Evolutionary conservation across 2,797 vertebrate genomes (phyloP).

Genomic region (Falco novaeseelandiae): DNA sequence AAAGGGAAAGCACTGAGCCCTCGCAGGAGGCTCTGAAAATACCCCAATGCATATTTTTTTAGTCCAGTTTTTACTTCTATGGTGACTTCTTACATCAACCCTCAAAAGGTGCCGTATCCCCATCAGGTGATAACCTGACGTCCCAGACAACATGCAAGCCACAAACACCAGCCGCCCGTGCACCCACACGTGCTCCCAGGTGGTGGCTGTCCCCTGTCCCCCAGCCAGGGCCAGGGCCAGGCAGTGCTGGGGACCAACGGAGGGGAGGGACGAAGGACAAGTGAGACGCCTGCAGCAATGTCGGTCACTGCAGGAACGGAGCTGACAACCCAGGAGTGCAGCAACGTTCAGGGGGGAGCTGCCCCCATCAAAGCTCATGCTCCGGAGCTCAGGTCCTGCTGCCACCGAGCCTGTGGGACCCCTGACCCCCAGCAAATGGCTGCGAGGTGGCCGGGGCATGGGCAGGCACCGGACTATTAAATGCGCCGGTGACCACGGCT

Average conservation of each 20-base stretch:
- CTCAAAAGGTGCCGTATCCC: not conserved
- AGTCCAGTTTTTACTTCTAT: not conserved
- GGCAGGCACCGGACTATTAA: rapidly evolving
- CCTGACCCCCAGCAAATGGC: not conserved
- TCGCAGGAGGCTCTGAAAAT: rapidly evolving
- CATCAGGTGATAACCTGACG: rapidly evolving
- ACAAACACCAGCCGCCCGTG: not conserved
- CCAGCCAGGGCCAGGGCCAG: not conserved
- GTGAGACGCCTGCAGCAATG: not conserved
- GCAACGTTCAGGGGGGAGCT: not conserved
- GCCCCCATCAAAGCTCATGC: rapidly evolving
- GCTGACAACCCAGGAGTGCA: not conserved
- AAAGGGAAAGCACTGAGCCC: not conserved
- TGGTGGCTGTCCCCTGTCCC: not conserved
- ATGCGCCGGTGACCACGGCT: rapidly evolving
- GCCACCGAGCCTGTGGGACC: not conserved
- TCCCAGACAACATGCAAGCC: not conserved
- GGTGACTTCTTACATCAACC: not conserved
- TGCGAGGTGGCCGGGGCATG: rapidly evolving
- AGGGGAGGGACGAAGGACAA: no score
- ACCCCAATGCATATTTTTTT: not conserved
- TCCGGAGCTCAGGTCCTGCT: not conserved
- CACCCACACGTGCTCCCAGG: rapidly evolving
- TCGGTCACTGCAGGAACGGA: not conserved
- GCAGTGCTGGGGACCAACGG: not conserved